Percentiles rank a stretch among this genome's conserved stretches.
Evolutionary conservation across 2,797 vertebrate genomes (phyloP).

Genomic region (Sebastes steindachneri): DNA sequence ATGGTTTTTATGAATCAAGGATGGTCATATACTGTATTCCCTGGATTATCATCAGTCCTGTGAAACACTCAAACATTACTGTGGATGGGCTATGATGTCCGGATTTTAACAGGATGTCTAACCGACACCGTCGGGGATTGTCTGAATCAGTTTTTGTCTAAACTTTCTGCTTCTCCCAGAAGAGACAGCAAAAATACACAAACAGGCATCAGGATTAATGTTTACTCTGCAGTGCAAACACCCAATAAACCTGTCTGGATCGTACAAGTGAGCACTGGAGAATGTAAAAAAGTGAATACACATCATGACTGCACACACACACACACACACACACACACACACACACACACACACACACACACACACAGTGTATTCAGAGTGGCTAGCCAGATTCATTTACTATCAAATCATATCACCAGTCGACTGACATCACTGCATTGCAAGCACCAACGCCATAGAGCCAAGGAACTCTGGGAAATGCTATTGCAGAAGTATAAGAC

Average conservation of each 20-base stretch:
- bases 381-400: constrained; percentile 23
- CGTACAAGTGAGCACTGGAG: constrained; percentile 2
- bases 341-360: background rate
- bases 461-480: constrained; percentile 19
- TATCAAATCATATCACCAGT: constrained; percentile 40
- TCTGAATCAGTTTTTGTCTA: constrained; percentile 20
- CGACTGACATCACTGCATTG: constrained; percentile 16
- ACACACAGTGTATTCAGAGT: background rate
- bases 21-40: background rate
- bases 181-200: constrained; percentile 43
- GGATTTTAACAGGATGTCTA: constrained; percentile 9
- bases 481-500: background rate
- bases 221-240: constrained; percentile 61
- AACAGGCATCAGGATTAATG: constrained; percentile 48
- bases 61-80: background rate
- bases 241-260: constrained; percentile 69
- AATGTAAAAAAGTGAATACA: constrained; percentile 35
- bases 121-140: background rate
- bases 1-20: background rate
- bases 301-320: background rate
- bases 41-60: background rate
- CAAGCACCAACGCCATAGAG: background rate
- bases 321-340: background rate
- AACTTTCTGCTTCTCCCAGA: constrained; percentile 3
- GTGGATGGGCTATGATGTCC: background rate